phyloP scores from a whole-genome alignment of 2,113 vertebrate genomes.

The Percina caprodes region DNA sequence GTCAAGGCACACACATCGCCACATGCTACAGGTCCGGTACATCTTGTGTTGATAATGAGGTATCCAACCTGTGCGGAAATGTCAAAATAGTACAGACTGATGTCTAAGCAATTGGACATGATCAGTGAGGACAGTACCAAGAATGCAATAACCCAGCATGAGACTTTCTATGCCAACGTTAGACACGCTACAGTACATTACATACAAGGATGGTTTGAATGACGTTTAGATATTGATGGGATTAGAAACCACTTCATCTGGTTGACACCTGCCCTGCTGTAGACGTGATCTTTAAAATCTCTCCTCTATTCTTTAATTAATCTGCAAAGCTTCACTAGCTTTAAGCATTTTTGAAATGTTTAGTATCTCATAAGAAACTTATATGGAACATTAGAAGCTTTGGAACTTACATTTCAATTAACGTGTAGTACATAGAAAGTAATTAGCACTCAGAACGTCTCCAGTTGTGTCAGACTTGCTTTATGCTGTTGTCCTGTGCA shows the following conservation, averaged over 20 bases:
- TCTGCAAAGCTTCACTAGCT: constrained; percentile 42
- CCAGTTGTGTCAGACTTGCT: constrained; percentile 22
- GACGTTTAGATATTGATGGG: constrained; percentile 8
- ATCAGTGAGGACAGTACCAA: neutral
- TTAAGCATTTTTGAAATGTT: constrained; percentile 36
- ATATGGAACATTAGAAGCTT: constrained; percentile 15
- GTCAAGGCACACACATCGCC: constrained; percentile 28
- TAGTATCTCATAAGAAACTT: constrained; percentile 43
- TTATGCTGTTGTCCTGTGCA: constrained; percentile 19
- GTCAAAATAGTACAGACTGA: neutral
- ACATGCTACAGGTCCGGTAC: constrained; percentile 16
- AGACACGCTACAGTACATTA: neutral
- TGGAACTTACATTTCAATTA: constrained; percentile 55
- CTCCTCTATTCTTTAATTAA: constrained; percentile 21
- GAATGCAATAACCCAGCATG: neutral
- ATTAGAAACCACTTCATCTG: neutral
- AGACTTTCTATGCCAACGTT: neutral
- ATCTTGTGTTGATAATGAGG: constrained; percentile 47
- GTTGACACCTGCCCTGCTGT: neutral
- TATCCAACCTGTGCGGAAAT: constrained; percentile 40
- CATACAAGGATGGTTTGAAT: neutral
- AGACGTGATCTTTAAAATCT: constrained; percentile 1
- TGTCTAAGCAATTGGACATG: constrained; percentile 5
- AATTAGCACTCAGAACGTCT: constrained; percentile 39
- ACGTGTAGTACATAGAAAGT: constrained; percentile 22